A percentile compares a stretch with the other conserved stretches of the same genome.
Evolutionary conservation across 1,140 invertebrate genomes (phyloP).

Genomic region (Halictus rubicundus): DNA sequence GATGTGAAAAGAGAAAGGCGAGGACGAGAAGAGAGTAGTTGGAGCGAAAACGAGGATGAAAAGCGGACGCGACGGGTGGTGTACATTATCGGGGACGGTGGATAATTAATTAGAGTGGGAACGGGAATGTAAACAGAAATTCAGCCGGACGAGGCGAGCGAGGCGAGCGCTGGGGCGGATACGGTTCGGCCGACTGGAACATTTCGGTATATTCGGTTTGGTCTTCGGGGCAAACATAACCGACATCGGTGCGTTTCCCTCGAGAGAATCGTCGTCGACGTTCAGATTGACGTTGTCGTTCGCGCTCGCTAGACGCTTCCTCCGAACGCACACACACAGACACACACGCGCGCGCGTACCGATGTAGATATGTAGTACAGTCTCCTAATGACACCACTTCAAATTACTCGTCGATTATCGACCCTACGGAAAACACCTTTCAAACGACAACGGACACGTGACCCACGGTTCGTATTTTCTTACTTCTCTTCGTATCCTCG

Average conservation of each 20-base stretch:
- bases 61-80: constrained; percentile 34
- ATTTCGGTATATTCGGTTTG: constrained; percentile 52
- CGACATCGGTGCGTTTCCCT: constrained; percentile 64
- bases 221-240: constrained; percentile 67
- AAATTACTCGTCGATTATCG: no score
- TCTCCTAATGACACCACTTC: no score
- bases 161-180: constrained; percentile 23
- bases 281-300: constrained; percentile 21
- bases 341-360: no score
- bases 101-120: constrained; percentile 73
- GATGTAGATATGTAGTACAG: no score
- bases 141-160: constrained; percentile 31
- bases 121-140: constrained; percentile 60
- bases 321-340: no score
- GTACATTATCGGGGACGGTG: constrained; percentile 59
- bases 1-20: background rate
- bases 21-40: background rate
- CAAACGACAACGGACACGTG: no score
- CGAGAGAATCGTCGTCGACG: constrained; percentile 47
- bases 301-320: constrained; percentile 3
- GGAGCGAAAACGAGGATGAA: background rate
- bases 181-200: constrained; percentile 40
- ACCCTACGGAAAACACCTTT: no score
- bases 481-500: no score
- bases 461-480: no score